Conservation (phyloP, 2,113 vertebrate species). For the Phyllopteryx taeniolatus region DNA sequence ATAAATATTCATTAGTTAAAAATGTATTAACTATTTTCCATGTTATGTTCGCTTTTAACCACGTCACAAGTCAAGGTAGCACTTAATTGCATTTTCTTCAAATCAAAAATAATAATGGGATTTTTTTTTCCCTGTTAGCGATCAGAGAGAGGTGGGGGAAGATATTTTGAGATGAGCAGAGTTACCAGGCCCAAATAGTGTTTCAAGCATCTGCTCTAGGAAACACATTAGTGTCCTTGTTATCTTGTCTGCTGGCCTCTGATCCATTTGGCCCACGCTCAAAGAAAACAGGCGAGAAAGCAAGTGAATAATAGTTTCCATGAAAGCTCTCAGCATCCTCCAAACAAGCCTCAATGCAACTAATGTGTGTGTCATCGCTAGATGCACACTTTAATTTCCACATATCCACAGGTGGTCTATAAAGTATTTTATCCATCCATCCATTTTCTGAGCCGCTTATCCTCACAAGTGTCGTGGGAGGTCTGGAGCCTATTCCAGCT, state of each 20-base stretch:
- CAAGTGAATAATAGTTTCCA: conserved; percentile 22
- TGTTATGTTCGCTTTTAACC: not conserved
- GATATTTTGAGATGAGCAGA: conserved; percentile 9
- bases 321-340: conserved; percentile 1
- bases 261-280: conserved; percentile 13
- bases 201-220: conserved; percentile 3
- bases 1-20: not conserved
- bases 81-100: not conserved
- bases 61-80: not conserved
- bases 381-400: not conserved
- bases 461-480: no score
- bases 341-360: not conserved
- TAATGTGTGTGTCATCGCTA: not conserved
- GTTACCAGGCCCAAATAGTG: not conserved
- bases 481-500: no score
- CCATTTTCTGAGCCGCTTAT: no score
- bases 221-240: conserved; percentile 31
- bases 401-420: not conserved
- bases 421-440: not conserved
- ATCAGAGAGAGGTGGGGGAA: not conserved
- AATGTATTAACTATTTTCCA: not conserved
- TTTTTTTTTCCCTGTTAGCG: not conserved
- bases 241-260: conserved; percentile 32
- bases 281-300: conserved; percentile 13
- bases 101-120: not conserved